phyloP scores from a whole-genome alignment of 2,113 vertebrate genomes.

The Malurus melanocephalus region DNA sequence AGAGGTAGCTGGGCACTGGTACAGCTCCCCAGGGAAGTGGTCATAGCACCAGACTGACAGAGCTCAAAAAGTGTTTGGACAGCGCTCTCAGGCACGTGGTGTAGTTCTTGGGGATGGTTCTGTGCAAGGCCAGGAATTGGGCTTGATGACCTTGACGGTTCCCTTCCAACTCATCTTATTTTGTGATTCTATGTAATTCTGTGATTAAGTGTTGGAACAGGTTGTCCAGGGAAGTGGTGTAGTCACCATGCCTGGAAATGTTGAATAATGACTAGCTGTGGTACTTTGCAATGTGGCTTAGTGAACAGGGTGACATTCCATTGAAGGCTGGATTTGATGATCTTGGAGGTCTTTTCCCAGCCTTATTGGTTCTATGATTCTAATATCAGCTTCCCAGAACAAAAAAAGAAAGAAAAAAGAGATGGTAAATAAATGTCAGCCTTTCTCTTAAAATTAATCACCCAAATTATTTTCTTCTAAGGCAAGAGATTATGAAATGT shows the following conservation, averaged over 20 bases:
- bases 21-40: neutral
- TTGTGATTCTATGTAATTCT: neutral
- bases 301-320: neutral
- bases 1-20: fast-evolving
- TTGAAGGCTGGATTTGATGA: neutral
- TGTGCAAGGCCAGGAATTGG: fast-evolving
- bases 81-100: fast-evolving
- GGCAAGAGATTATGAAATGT: neutral
- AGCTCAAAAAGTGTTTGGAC: neutral
- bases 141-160: too few relatives aligned
- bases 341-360: neutral
- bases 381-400: neutral
- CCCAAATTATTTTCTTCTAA: neutral
- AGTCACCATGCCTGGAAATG: neutral
- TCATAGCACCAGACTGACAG: neutral
- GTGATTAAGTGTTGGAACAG: neutral
- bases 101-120: neutral
- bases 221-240: fast-evolving
- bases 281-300: neutral
- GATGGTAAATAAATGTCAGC: neutral
- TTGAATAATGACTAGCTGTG: neutral
- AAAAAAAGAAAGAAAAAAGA: neutral
- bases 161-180: neutral
- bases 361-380: neutral
- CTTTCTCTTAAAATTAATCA: neutral